Base-by-base conservation (phyloP, 2,113 vertebrate genomes). In the Zingel zingel region DNA sequence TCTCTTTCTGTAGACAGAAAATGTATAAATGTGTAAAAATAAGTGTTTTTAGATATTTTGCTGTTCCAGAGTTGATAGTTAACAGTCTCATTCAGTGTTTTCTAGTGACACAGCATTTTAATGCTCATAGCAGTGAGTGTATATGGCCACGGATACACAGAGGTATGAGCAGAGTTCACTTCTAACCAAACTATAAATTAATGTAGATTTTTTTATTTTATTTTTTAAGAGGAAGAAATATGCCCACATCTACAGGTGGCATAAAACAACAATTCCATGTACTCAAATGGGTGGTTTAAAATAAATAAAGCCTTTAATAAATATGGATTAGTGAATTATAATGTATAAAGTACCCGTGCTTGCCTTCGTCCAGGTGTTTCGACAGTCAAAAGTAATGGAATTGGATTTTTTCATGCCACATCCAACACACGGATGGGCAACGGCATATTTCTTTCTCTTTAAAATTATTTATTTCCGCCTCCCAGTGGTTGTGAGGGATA, bases 1-100 rank as follows among this genome's bases (percentile, higher is more conserved):
- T 95, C 98, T 97, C 87, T 97, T 99, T 95, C 98, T 99, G 94
- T 4, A 54, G 84, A 64, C 3, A 73, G 15, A 66, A 71, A 75
- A 72, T 15, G n/a, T 4, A 6, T 0, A 14, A 58, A 19, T 12
- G 45, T 5, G 2, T 30, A 58, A 19, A 45, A 47, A 61, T 43
- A 43, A 47, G 21, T 13, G 0, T 33, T 43, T 67, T 78, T 36
- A 63, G 11, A 51, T 51, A 56, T 33, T 48, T 50, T 39, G 50
- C 21, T 27, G 14, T 14, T 57, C 5, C 12, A 54, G 3, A 51
- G n/a, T 45, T 54, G 27, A 30, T 16, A 6, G 12, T 18, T 23
- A 47, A 51, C 1, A 2, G 14, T 9, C 51, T 53, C 5, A 16
- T 74, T 51, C 23, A 30, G 1, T 11, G 21, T 10, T 58, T 66